Evolutionary conservation across 2,888 invertebrate genomes (phyloP).

Genomic region (Drosophila nigricruria): DNA sequence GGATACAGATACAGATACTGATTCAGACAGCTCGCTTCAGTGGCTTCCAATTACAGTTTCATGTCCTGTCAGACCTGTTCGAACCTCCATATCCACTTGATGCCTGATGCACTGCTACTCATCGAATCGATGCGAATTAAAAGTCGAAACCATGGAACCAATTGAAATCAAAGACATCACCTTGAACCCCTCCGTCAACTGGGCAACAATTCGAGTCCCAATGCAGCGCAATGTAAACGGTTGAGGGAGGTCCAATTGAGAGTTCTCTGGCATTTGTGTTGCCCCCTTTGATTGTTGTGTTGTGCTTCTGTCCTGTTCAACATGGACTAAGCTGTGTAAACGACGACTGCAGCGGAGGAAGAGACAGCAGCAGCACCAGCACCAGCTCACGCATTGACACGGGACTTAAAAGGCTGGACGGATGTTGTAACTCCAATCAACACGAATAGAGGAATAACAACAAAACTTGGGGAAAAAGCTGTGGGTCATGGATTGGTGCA

Average conservation of each 20-base stretch:
- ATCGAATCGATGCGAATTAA: slow-evolving; percentile 35
- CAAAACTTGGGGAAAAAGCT: slow-evolving; percentile 27
- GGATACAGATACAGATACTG: slow-evolving; percentile 18
- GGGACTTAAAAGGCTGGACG: slow-evolving; percentile 40
- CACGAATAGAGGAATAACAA: slow-evolving; percentile 22
- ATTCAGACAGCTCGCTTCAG: slow-evolving; percentile 48
- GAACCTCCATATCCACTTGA: slow-evolving; percentile 18
- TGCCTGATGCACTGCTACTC: slow-evolving; percentile 1
- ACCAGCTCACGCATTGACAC: slow-evolving; percentile 40
- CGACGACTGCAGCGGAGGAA: slow-evolving; percentile 32
- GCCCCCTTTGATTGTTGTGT: slow-evolving; percentile 22
- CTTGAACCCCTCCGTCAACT: slow-evolving; percentile 9
- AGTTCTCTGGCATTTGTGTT: slow-evolving; percentile 38
- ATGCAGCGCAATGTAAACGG: slow-evolving; percentile 36
- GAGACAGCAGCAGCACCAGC: slow-evolving; percentile 2
- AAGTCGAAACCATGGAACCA: slow-evolving; percentile 50
- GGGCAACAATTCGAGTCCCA: slow-evolving; percentile 25
- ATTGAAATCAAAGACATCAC: slow-evolving; percentile 56
- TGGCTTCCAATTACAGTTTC: slow-evolving; percentile 67
- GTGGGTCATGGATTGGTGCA: slow-evolving; percentile 38
- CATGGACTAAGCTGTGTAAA: slow-evolving; percentile 62
- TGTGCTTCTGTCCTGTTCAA: slow-evolving; percentile 50
- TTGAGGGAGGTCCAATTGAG: slow-evolving; percentile 43
- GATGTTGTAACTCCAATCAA: slow-evolving; percentile 55
- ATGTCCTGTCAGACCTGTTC: slow-evolving; percentile 41